These are phyloP conservation scores for Scomberomorus guttatus DNA, from an alignment of 2,797 vertebrate species.

Conservation along the genomic window DNA sequence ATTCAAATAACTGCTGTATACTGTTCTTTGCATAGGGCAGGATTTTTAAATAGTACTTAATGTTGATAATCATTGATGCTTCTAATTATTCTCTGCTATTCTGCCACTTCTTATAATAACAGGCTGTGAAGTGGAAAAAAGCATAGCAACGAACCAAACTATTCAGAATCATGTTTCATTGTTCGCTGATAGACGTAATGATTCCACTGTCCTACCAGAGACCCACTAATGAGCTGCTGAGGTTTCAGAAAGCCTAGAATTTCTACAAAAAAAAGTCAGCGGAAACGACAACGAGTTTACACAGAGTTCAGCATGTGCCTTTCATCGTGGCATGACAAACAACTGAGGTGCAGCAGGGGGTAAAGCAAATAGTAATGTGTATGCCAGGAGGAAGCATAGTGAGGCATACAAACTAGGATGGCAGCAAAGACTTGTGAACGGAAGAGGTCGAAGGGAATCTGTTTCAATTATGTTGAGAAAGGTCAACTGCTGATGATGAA, in stretches of 20 bases:
- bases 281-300: slow-evolving; percentile 51
- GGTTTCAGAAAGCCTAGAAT: slow-evolving; percentile 17
- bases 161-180: slow-evolving; percentile 31
- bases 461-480: slow-evolving; percentile 63
- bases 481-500: slow-evolving; percentile 65
- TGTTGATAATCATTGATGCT: slow-evolving; percentile 1
- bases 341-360: slow-evolving; percentile 58
- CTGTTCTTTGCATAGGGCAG: not conserved
- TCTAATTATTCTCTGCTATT: slow-evolving; percentile 3
- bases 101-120: not conserved
- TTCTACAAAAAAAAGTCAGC: slow-evolving; percentile 41
- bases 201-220: slow-evolving; percentile 4
- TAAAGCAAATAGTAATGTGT: slow-evolving; percentile 55
- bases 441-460: slow-evolving; percentile 48
- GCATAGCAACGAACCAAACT: slow-evolving; percentile 2
- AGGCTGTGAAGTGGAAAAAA: slow-evolving; percentile 4
- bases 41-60: not conserved
- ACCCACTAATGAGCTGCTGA: slow-evolving; percentile 38
- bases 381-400: slow-evolving; percentile 30
- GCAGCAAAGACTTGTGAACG: slow-evolving; percentile 29
- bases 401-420: slow-evolving; percentile 52
- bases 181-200: not conserved
- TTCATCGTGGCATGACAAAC: slow-evolving; percentile 70
- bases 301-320: slow-evolving; percentile 64
- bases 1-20: not conserved